phyloP scores from a whole-genome alignment of 2,797 vertebrate species.

The Phyllotis vaccarum region DNA sequence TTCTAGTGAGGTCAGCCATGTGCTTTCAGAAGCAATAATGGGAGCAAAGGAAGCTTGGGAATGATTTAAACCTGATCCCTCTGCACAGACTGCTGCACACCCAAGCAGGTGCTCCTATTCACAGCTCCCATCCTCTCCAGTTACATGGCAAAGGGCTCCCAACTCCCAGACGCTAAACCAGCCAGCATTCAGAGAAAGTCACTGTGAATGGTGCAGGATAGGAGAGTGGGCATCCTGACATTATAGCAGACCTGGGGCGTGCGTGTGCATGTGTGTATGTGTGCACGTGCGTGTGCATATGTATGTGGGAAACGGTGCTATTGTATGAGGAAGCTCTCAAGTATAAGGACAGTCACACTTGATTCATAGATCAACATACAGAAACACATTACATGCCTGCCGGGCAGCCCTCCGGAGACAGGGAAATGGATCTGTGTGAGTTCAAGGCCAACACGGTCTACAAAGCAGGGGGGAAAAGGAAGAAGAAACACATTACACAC shows the following conservation, averaged over 20 bases:
- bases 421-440: not conserved
- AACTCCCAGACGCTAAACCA: conserved; percentile 52
- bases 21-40: conserved; percentile 68
- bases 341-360: not conserved
- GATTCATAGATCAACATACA: not conserved
- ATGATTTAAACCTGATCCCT: conserved; percentile 72
- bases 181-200: not conserved
- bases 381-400: not conserved
- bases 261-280: fast-evolving
- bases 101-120: conserved; percentile 68
- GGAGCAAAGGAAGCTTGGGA: conserved; percentile 17
- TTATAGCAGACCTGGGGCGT: not conserved
- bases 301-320: fast-evolving
- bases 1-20: not conserved
- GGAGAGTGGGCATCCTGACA: not conserved
- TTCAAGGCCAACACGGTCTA: not conserved
- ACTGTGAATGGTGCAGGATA: fast-evolving
- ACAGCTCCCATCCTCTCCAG: conserved; percentile 66
- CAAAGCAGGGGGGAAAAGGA: not conserved
- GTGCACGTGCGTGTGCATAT: too few species aligned
- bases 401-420: not conserved
- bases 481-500: not conserved
- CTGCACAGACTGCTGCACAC: conserved; percentile 56
- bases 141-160: conserved; percentile 73
- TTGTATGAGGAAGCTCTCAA: not conserved